Conservation (phyloP, 1,140 invertebrate genomes). For the Archivesica marissinica region DNA sequence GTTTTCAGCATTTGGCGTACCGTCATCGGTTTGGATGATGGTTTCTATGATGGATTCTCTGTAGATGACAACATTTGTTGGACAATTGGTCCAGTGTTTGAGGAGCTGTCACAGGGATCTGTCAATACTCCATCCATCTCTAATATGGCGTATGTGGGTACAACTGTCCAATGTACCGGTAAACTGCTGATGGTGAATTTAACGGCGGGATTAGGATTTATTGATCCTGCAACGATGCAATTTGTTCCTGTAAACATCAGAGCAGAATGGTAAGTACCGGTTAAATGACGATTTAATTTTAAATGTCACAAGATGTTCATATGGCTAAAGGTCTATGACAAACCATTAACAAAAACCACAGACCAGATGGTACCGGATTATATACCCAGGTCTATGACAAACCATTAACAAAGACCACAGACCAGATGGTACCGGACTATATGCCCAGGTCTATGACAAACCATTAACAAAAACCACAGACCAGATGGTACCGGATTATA, state of each 20-base stretch:
- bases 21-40: neutral
- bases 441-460: too few species aligned
- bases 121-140: neutral
- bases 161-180: neutral
- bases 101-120: neutral
- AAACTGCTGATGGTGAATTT: slow-evolving; percentile 30
- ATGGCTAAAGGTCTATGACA: too few species aligned
- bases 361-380: too few species aligned
- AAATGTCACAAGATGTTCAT: neutral
- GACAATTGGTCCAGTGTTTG: neutral
- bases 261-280: neutral
- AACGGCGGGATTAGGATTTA: slow-evolving; percentile 1
- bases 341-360: too few species aligned
- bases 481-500: too few species aligned
- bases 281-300: neutral
- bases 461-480: too few species aligned
- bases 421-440: too few species aligned
- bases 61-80: neutral
- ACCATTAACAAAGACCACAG: too few species aligned
- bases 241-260: neutral
- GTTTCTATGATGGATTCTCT: neutral
- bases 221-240: slow-evolving; percentile 24
- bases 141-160: neutral
- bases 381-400: too few species aligned
- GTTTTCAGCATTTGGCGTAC: slow-evolving; percentile 5